phyloP scores from a whole-genome alignment of 1,140 invertebrate genomes.

The Drosophila murphyi region DNA sequence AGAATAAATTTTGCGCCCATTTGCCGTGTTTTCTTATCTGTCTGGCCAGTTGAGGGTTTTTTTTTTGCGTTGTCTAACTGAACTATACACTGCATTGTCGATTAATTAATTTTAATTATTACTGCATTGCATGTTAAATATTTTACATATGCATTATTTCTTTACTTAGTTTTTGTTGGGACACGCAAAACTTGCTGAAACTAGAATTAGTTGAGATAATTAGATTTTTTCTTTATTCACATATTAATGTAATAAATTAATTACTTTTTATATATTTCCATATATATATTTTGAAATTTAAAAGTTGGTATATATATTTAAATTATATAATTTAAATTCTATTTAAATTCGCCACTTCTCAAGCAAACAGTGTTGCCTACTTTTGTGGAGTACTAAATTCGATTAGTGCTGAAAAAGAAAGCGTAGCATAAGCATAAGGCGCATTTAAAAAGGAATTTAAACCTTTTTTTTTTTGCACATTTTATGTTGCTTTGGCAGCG shows the following conservation, averaged over 20 bases:
- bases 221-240: too few relatives aligned
- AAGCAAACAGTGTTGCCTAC: neutral
- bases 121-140: too few relatives aligned
- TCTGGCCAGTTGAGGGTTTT: neutral
- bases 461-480: neutral
- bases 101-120: too few relatives aligned
- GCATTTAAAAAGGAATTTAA: neutral
- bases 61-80: neutral
- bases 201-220: too few relatives aligned
- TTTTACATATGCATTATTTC: too few relatives aligned
- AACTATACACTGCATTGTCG: neutral
- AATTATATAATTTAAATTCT: neutral
- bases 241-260: neutral
- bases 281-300: neutral
- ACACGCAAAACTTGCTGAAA: too few relatives aligned
- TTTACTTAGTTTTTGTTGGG: too few relatives aligned
- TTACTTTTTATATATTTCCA: neutral
- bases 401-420: neutral
- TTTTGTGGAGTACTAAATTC: constrained; percentile 1
- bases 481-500: neutral
- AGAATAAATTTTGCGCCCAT: constrained; percentile 7
- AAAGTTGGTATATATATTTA: neutral
- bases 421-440: neutral
- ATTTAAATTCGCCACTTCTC: neutral
- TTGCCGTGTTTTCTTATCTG: constrained; percentile 26